Evolutionary conservation across 1,140 invertebrate genomes (phyloP).

Genomic region (Trissolcus basalis): DNA sequence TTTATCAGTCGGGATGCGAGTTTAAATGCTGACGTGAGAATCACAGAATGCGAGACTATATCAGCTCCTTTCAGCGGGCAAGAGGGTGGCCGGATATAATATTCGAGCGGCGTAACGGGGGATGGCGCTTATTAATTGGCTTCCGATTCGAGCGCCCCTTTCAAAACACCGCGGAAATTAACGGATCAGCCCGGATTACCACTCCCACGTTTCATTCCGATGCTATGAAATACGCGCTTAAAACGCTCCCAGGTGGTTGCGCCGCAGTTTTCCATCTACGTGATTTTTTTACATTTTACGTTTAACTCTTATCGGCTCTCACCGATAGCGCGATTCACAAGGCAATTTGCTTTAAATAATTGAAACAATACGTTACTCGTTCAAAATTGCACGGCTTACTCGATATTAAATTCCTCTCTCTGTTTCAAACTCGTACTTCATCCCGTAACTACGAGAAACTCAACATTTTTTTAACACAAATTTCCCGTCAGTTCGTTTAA

Average conservation of each 20-base stretch:
- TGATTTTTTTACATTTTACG: constrained; percentile 38
- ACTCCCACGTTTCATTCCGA: constrained; percentile 3
- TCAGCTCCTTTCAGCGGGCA: constrained; percentile 67
- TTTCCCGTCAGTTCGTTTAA: too few relatives aligned
- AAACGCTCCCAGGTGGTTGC: constrained; percentile 39
- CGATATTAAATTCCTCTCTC: background rate
- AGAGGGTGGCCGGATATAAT: constrained; percentile 58
- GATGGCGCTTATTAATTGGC: constrained; percentile 71
- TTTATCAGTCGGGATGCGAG: constrained; percentile 63
- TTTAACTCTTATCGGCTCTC: constrained; percentile 32
- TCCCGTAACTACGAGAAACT: background rate
- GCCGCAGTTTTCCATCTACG: constrained; percentile 26
- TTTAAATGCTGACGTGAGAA: constrained; percentile 68
- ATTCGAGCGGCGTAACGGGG: constrained; percentile 48
- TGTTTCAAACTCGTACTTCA: constrained; percentile 12
- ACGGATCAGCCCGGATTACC: constrained; percentile 67
- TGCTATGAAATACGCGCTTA: constrained; percentile 58
- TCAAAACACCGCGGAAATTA: constrained; percentile 66
- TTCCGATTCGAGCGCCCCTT: constrained; percentile 65
- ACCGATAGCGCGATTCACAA: constrained; percentile 33
- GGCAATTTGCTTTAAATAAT: constrained; percentile 56
- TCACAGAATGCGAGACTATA: constrained; percentile 67
- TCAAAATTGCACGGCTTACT: constrained; percentile 11
- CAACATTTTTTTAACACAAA: too few relatives aligned
- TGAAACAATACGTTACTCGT: constrained; percentile 42